Evolutionary conservation across 2,888 invertebrate species (phyloP).

Genomic region (Caenorhabditis panamensis): DNA sequence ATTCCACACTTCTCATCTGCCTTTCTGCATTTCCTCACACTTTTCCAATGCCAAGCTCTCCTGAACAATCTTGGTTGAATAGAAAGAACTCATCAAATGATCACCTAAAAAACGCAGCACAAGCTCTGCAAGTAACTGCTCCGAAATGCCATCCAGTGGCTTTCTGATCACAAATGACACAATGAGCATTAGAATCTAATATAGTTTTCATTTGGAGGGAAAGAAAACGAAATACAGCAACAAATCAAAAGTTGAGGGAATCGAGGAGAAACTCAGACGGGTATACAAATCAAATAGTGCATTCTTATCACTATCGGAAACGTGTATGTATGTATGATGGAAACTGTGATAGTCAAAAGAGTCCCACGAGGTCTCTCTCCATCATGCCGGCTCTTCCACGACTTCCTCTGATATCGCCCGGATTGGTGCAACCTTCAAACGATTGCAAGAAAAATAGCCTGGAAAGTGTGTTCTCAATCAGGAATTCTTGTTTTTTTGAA

Average conservation of each 20-base stretch:
- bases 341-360: no score
- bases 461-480: no score
- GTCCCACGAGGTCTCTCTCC: no score
- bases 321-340: no score
- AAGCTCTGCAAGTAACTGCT: conserved; percentile 27
- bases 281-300: not conserved
- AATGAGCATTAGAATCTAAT: not conserved
- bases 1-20: not conserved
- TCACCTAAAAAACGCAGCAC: conserved; percentile 25
- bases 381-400: no score
- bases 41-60: not conserved
- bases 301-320: not conserved
- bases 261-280: not conserved
- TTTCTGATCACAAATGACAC: conserved; percentile 25
- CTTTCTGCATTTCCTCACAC: not conserved
- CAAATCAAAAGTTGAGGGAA: not conserved
- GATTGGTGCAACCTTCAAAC: no score
- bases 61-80: no score
- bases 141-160: conserved; percentile 29
- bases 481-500: no score
- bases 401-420: no score
- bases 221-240: not conserved
- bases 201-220: not conserved
- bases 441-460: not conserved
- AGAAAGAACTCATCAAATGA: not conserved